Conservation (phyloP, 2,797 vertebrate species). For the Neopelma chrysocephalum region DNA sequence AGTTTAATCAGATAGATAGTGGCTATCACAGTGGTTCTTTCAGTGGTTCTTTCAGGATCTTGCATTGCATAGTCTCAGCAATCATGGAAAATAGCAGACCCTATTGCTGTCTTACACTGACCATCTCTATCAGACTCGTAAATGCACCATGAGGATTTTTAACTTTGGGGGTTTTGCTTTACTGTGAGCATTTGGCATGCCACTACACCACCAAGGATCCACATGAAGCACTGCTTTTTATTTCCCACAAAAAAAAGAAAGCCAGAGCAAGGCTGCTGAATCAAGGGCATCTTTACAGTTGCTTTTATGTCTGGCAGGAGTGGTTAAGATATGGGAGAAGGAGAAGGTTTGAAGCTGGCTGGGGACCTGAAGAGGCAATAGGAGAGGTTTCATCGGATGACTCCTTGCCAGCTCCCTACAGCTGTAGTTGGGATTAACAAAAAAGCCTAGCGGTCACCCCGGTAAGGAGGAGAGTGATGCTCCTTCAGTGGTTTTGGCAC, state of each 20-base stretch:
- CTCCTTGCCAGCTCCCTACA: not conserved
- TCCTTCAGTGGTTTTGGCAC: not conserved
- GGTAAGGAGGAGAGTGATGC: not conserved
- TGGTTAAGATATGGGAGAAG: not conserved
- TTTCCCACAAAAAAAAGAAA: not conserved
- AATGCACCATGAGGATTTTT: not conserved
- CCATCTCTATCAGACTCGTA: rapidly evolving
- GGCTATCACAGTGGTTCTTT: not conserved
- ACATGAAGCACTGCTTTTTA: not conserved
- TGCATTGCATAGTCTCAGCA: not conserved
- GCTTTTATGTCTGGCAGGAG: not conserved
- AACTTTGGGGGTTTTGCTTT: not conserved
- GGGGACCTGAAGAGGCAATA: not conserved
- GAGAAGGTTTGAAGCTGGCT: not conserved
- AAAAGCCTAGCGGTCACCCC: not conserved
- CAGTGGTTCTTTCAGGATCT: not conserved
- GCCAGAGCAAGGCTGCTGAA: not conserved
- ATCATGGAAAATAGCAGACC: not conserved
- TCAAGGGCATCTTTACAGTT: not conserved
- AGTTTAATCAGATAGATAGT: not conserved
- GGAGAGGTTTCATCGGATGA: not conserved
- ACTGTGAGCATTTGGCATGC: not conserved
- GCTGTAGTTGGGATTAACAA: not conserved
- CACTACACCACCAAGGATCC: not conserved
- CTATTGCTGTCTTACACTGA: rapidly evolving